These are phyloP conservation scores for Mechanitis mazaeus DNA, from an alignment of 2,888 invertebrate genomes.

Conservation along the genomic window DNA sequence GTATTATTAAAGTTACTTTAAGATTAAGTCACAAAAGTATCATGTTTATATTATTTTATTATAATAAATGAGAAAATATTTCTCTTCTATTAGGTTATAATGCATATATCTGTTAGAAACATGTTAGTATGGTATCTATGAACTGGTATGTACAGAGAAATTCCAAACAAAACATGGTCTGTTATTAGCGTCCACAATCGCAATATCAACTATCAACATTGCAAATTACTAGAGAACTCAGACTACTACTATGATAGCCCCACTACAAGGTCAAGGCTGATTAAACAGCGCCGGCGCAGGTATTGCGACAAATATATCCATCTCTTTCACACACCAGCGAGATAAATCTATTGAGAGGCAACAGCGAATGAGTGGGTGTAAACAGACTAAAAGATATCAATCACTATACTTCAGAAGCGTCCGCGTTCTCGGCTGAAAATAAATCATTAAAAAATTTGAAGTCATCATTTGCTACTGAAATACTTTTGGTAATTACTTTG, in stretches of 20 bases:
- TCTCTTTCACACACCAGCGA: conserved; percentile 42
- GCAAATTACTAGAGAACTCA: conserved; percentile 45
- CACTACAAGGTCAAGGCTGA: conserved; percentile 67
- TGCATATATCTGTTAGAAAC: no score
- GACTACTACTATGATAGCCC: conserved; percentile 38
- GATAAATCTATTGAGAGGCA: conserved; percentile 33
- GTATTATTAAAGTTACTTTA: no score
- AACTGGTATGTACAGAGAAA: no score
- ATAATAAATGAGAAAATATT: no score
- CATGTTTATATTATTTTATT: no score
- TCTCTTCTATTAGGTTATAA: no score
- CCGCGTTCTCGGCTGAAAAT: conserved; percentile 65
- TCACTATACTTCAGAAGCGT: conserved; percentile 54
- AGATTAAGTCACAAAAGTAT: no score
- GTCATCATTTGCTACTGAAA: conserved; percentile 10
- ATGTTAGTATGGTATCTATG: no score
- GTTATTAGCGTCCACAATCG: background rate
- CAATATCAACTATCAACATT: conserved; percentile 30
- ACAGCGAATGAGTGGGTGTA: conserved; percentile 39
- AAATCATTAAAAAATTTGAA: conserved; percentile 55
- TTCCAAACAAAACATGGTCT: background rate
- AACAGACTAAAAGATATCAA: conserved; percentile 44
- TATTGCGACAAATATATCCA: conserved; percentile 32
- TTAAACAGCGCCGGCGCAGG: conserved; percentile 46
- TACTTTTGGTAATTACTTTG: background rate